Evolutionary conservation across 2,113 vertebrate species (phyloP).

Genomic region (Marcusenius ussheri): DNA sequence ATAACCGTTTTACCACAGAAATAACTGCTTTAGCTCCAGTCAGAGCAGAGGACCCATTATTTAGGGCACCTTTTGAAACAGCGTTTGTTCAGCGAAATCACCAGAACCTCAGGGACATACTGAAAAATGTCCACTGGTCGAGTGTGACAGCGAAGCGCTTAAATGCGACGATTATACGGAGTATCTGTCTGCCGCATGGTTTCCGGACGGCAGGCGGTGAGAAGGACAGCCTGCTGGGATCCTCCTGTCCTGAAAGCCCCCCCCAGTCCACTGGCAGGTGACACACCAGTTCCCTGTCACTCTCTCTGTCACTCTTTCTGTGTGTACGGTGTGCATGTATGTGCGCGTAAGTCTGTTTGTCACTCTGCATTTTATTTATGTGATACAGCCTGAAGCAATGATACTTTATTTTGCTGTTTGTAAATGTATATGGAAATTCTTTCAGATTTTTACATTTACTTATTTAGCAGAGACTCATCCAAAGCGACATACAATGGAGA

Average conservation of each 20-base stretch:
- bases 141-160: not conserved
- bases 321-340: not conserved
- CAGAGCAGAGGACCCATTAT: not conserved
- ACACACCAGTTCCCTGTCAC: not conserved
- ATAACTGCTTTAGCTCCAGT: conserved; percentile 26
- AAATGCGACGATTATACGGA: not conserved
- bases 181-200: not conserved
- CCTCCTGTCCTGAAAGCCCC: not conserved
- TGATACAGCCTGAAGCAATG: not conserved
- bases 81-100: conserved; percentile 23
- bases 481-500: not conserved
- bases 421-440: not conserved
- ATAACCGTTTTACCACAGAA: conserved; percentile 18
- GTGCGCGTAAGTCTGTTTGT: conserved; percentile 1
- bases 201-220: not conserved
- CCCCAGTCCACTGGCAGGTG: not conserved
- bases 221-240: not conserved
- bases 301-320: not conserved
- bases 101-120: not conserved
- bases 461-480: not conserved
- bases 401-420: not conserved
- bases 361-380: not conserved
- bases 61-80: conserved; percentile 24
- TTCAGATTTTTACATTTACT: not conserved
- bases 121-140: not conserved